These are phyloP conservation scores for Eidolon helvum DNA, from an alignment of 2,113 vertebrate genomes.

Conservation along the genomic window DNA sequence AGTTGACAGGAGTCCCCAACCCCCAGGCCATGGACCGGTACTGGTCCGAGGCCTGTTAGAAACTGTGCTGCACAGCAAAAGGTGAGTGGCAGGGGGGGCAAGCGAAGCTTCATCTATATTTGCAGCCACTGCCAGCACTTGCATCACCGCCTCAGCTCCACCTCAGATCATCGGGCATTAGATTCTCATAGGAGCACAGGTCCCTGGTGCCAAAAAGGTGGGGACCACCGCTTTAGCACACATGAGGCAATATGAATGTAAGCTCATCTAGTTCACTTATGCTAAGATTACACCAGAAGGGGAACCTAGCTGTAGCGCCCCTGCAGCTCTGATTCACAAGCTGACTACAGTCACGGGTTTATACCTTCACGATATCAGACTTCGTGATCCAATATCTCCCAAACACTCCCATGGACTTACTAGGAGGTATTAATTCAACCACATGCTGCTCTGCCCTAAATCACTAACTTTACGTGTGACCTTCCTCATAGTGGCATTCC, in stretches of 20 bases:
- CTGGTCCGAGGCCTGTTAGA: no score
- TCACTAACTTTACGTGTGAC: not conserved
- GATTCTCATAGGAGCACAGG: no score
- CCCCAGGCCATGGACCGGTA: no score
- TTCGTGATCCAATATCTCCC: not conserved
- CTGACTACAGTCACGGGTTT: not conserved
- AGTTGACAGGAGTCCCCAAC: no score
- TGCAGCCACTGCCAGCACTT: no score
- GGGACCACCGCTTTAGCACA: no score
- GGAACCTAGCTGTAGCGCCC: not conserved
- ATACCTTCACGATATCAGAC: not conserved
- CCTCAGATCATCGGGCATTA: no score
- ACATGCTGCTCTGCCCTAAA: not conserved
- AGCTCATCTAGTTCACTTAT: not conserved
- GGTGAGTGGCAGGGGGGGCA: no score
- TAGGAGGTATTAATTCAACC: not conserved
- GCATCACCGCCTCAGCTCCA: no score
- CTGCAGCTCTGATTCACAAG: not conserved
- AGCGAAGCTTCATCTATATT: no score
- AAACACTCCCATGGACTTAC: not conserved
- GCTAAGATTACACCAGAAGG: not conserved
- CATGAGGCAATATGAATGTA: fast-evolving
- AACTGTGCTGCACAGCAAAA: no score
- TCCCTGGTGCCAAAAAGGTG: no score
- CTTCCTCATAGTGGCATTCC: not conserved